These are phyloP conservation scores for Jaculus jaculus DNA, from an alignment of 2,113 vertebrate species.

Conservation along the genomic window DNA sequence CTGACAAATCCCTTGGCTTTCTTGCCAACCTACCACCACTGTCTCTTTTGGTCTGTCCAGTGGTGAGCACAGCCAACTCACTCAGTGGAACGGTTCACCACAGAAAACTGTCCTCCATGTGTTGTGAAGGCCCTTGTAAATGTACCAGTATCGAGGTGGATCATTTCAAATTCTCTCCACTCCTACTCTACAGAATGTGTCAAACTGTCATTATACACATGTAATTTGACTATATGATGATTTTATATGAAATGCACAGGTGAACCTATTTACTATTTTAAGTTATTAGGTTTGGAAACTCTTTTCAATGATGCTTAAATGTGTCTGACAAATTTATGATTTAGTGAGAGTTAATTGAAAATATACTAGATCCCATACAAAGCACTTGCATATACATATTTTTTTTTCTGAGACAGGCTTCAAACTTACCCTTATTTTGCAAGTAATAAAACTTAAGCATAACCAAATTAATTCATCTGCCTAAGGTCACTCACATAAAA, in stretches of 20 bases:
- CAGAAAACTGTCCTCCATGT: background rate
- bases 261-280: background rate
- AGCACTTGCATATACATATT: background rate
- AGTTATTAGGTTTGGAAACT: background rate
- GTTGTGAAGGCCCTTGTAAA: constrained; percentile 9
- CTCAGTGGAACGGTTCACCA: background rate
- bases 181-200: background rate
- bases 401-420: background rate
- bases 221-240: background rate
- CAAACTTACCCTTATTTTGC: background rate
- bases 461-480: background rate
- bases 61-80: rapidly evolving
- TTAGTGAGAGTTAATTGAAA: constrained; percentile 10
- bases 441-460: background rate
- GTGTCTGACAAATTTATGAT: background rate
- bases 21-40: background rate
- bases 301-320: constrained; percentile 37
- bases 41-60: background rate
- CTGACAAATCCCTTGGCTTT: background rate
- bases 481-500: background rate
- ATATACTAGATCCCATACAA: background rate
- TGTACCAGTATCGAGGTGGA: background rate
- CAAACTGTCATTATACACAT: background rate
- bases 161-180: background rate
- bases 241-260: constrained; percentile 1